A percentile compares a stretch with the other conserved stretches of the same genome.
These are phyloP conservation scores for Rachycentron canadum DNA, from an alignment of 2,797 vertebrate species.

Conservation along the genomic window DNA sequence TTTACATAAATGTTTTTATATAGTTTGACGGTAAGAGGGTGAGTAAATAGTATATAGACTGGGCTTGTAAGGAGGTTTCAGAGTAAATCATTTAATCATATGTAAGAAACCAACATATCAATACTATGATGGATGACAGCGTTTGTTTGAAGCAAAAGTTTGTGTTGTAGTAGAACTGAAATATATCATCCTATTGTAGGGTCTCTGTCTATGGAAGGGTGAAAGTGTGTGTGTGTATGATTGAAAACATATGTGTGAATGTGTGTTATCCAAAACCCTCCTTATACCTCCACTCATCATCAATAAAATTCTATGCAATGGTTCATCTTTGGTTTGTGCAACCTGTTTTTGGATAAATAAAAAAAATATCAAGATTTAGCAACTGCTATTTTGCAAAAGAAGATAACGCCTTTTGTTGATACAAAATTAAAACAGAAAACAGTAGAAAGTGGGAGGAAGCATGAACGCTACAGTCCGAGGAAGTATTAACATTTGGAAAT, in stretches of 20 bases:
- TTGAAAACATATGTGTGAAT: not conserved
- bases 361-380: not conserved
- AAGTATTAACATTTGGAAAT: slow-evolving; percentile 15
- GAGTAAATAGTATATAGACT: slow-evolving; percentile 22
- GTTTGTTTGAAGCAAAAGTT: slow-evolving; percentile 27
- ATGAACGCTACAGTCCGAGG: slow-evolving; percentile 4
- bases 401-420: not conserved
- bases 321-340: not conserved
- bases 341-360: not conserved
- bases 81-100: slow-evolving; percentile 26
- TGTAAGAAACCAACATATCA: slow-evolving; percentile 27
- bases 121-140: slow-evolving; percentile 13
- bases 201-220: not conserved
- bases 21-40: slow-evolving; percentile 22
- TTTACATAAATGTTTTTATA: slow-evolving; percentile 17
- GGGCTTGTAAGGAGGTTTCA: not conserved
- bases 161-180: not conserved
- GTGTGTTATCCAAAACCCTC: slow-evolving; percentile 3
- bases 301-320: slow-evolving; percentile 5
- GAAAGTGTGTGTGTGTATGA: not conserved
- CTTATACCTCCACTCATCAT: slow-evolving; percentile 2
- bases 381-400: slow-evolving; percentile 1
- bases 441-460: slow-evolving; percentile 2
- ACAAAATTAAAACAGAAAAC: slow-evolving; percentile 6
- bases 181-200: not conserved